Base-by-base conservation (phyloP, 2,888 invertebrate genomes). In the Drosophila testacea region DNA sequence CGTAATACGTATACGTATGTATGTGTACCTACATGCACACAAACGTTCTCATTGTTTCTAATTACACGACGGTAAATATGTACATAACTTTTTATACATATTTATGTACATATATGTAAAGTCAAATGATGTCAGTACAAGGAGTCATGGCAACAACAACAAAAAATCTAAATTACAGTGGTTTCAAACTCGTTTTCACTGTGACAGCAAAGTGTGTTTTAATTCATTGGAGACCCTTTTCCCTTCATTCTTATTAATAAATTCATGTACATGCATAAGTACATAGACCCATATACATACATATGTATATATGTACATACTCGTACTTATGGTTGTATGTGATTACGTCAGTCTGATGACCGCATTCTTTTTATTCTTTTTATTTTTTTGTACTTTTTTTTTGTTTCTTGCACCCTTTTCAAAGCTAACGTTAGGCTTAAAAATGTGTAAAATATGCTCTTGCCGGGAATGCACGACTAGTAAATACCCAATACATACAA, bases 291-390 rank as follows among this genome's bases (percentile, higher is more conserved):
- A 22, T 22, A 3, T 22, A 22, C 22, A 22, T 39, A 48, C 32
- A 41, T 36, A 62, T n/a, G 4, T 13, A n/a, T 48, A 36, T n/a
- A 16, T 54, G 7, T 36, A 32, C 51, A 27, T 62, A 41, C 52
- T 41, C 28, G 42, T 60, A 61, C 22, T 3, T 22, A 22, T 22
- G 22, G 22, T 22, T 30, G 39, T 30, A 28, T 66, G 52, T 55
- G 55, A 42, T 65, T 78, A 82, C 78, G 81, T 86, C 73, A 86
- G 73, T 78, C 69, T 66, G 76, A 78, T 88, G 89, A 88, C 89
- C 69, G 62, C 81, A 81, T 83, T 54, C 60, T 56, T 62, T 6
- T 48, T 22, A 2, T 48, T 32, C 16, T 41, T 32, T 28, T 13
- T 13, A 7, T 10, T 56, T 34, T 10, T 55, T 44, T 55, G 2